Base-by-base conservation (phyloP, 1,140 invertebrate genomes). In the Danaus plexippus region DNA sequence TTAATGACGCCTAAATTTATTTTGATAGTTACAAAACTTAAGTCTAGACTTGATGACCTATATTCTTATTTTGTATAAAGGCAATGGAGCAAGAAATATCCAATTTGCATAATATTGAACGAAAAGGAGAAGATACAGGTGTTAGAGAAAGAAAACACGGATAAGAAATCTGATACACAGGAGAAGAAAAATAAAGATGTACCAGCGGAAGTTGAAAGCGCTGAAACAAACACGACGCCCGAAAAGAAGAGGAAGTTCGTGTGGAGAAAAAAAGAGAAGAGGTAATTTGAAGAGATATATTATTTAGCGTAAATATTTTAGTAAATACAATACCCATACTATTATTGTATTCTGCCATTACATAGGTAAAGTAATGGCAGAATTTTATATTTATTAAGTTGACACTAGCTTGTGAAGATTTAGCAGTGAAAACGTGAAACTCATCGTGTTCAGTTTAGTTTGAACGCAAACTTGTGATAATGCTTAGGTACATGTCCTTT, bases 51-150 rank as follows among this genome's bases (percentile, higher is more conserved):
- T 43, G 6, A 12, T 47, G 52, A 55, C 59, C 59, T 64, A 56
- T 18, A 51, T 54, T 52, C 9, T 47, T 60, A 43, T 56, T 48
- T 68, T 63, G 56, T 70, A 85, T 74, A 48, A 65, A 92, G 92
- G 68, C 89, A 94, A 57, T 97, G 95, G 95, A 96, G 94, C 79
- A 96, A 96, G 85, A 97, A 97, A 75, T 97, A 96, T 86, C 96
- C 95, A 1, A 94, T 97, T 66, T 94, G 93, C 74, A 88, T 97
- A 45, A 89, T 89, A 57, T 56, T 88, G 43, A 85, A 67, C 66
- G 85, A 87, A 53, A 81, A 80, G 52, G 80, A 86, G 47, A 88
- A 81, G 62, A 85, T 88, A 41, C 81, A 87, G 67, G 81, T 87
- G 7, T 60, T 85, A 15, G 84, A 87, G 44, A 87, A 82, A 45